Evolutionary conservation across 1,140 invertebrate species (phyloP), one percentile per base, ranked within the genome.

Genomic region (Pararge aegeria): DNA sequence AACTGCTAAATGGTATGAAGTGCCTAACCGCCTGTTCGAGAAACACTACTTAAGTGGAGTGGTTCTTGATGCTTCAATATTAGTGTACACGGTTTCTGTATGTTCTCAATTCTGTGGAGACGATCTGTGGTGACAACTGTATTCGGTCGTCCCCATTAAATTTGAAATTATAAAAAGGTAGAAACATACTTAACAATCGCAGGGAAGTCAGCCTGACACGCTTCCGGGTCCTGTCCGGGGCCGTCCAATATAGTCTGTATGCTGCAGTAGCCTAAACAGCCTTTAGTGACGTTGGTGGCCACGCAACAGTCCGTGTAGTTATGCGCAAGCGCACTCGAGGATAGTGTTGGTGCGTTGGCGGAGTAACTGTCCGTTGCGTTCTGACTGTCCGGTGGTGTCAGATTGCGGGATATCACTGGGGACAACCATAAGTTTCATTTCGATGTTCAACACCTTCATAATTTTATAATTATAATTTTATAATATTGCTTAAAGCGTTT

Each of bases 211-310:
- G 91, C 82, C 80, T 96, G 95, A 68, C 95, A 97, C 18, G 93
- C 91, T 73, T 95, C 94, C 1, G 95, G 94, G 78, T 96, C 94
- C 58, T 94, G 92, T 6, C 95, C 94, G 0, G 94, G 95, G 9
- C 95, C 94, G 75, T 96, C 94, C 12, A 96, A 76, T 48, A 96
- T 96, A 61, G 94, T 95, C 73, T 95, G 93, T n/a, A 97, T 93
- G 66, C 93, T 95, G 84, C 95, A 97, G 73, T 96, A 96, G 21
- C 95, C 95, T 37, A 95, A 89, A 78, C 95, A 97, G 30, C 90
- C 79, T 1, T 86, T 73, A 1, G 92, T 92, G 0, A 97, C 95
- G 68, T 95, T 95, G 27, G 91, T 88, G 0, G 87, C 78, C 2
- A 93, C 68, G 68, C 95, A 97, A 77, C 95, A 97, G 44, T 94